Base-by-base conservation (phyloP, 2,797 vertebrate species). In the Aratinga solstitialis region DNA sequence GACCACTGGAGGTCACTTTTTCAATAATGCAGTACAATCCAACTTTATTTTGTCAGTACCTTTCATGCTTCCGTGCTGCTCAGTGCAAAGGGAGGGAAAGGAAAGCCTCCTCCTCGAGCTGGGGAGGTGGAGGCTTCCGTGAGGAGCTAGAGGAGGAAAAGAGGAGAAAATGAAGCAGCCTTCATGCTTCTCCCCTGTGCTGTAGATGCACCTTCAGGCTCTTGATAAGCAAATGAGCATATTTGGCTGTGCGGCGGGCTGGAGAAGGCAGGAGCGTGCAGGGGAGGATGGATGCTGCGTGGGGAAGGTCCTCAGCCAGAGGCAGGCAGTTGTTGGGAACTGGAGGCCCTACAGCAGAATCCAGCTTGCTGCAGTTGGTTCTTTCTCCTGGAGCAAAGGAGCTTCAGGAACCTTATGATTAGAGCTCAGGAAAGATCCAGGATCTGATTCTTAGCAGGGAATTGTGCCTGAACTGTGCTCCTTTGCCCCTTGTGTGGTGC, bases 1-100 rank as follows among this genome's bases (percentile, higher is more conserved):
- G 96, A 96, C 97, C 97, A 97, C 97, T 97, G 97, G 97, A 97
- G 97, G 97, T 97, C 97, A 97, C 97, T 97, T 97, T 97, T 96
- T 97, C 97, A 97, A 97, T 97, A 97, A 97, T 97, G 96, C 97
- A 96, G 96, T 96, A 95, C 96, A 97, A 97, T 97, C 96, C 96
- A 97, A 97, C 97, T 97, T 97, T 97, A 97, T 97, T 96, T 97
- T 97, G 95, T 96, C 84, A 96, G 95, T 97, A 96, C 97, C 96
- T 97, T 97, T 97, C 97, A 97, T 92, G 93, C 95, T 82, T 74
- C 91, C 0, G 34, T 94, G 94, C 93, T 42, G 91, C 79, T 90
- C 84, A 15, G 3, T 14, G 86, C 66, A 32, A 66, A 78, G 42
- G 79, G 75, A 95, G 88, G 62, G 86, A 79, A 78, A 76, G 92